Conservation (phyloP, 2,888 invertebrate species). For the Lycophotia porphyrea region DNA sequence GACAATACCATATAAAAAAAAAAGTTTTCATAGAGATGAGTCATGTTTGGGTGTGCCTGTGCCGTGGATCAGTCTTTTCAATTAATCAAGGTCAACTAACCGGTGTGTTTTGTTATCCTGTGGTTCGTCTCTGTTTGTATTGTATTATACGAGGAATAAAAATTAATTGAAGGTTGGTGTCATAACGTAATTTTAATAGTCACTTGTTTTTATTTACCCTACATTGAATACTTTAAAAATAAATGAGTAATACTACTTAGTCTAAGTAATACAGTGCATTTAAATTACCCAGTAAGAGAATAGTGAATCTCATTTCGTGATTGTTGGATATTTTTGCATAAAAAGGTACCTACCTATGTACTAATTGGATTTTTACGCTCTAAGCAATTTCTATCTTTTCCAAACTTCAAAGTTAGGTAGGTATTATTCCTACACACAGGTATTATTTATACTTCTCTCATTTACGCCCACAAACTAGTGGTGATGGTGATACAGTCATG, state of each 20-base stretch:
- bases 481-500: background rate
- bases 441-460: background rate
- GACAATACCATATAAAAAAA: no score
- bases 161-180: constrained; percentile 1
- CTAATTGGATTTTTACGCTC: background rate
- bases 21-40: background rate
- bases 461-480: background rate
- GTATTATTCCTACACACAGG: no score
- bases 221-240: background rate
- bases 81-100: background rate
- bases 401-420: background rate
- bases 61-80: background rate
- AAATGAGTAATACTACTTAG: background rate
- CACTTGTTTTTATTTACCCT: background rate
- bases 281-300: background rate
- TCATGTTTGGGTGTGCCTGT: background rate
- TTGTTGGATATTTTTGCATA: background rate
- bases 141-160: background rate
- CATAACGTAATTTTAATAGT: background rate
- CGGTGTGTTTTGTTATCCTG: background rate
- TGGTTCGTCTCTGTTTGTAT: background rate
- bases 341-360: background rate
- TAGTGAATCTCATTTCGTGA: background rate
- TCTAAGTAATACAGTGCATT: no score
- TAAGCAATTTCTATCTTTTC: background rate